Evolutionary conservation across 2,113 vertebrate genomes (phyloP).

Genomic region (Lamprologus sp.): DNA sequence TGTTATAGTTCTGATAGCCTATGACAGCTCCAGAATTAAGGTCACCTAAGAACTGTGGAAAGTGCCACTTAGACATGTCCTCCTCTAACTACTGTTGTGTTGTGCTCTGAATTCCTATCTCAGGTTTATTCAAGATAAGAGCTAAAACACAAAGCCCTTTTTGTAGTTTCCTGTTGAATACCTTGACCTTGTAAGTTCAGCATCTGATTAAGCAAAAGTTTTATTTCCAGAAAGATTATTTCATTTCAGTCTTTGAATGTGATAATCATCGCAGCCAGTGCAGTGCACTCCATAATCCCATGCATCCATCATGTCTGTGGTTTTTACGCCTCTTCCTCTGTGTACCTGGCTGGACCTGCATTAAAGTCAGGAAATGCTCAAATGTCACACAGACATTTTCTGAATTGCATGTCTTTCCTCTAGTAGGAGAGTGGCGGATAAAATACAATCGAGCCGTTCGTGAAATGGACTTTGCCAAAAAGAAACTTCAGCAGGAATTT

Average conservation of each 20-base stretch:
- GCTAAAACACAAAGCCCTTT: slow-evolving; percentile 14
- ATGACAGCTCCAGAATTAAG: slow-evolving; percentile 68
- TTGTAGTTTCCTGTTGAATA: slow-evolving; percentile 10
- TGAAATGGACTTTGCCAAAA: slow-evolving; percentile 92
- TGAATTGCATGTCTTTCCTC: neutral
- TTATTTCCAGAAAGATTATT: slow-evolving; percentile 34
- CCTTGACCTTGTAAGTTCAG: slow-evolving; percentile 5
- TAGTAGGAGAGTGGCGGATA: slow-evolving; percentile 91
- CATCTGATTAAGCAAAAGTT: slow-evolving; percentile 37
- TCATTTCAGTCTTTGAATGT: slow-evolving; percentile 25
- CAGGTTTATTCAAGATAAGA: slow-evolving; percentile 56
- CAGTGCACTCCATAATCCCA: slow-evolving; percentile 29
- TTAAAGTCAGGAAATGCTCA: slow-evolving; percentile 24
- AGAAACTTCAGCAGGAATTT: slow-evolving; percentile 91
- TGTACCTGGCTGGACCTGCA: neutral
- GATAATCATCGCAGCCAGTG: slow-evolving; percentile 11
- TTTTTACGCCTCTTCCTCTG: slow-evolving; percentile 22
- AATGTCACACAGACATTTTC: slow-evolving; percentile 33
- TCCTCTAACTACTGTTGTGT: slow-evolving; percentile 48
- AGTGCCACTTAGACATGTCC: slow-evolving; percentile 66
- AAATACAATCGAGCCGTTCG: slow-evolving; percentile 89
- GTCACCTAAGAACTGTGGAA: slow-evolving; percentile 59
- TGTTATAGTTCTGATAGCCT: slow-evolving; percentile 65
- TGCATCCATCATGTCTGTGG: slow-evolving; percentile 31
- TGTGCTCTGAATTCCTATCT: slow-evolving; percentile 41